Base-by-base conservation (phyloP, 2,797 vertebrate species). In the Microcaecilia unicolor region DNA sequence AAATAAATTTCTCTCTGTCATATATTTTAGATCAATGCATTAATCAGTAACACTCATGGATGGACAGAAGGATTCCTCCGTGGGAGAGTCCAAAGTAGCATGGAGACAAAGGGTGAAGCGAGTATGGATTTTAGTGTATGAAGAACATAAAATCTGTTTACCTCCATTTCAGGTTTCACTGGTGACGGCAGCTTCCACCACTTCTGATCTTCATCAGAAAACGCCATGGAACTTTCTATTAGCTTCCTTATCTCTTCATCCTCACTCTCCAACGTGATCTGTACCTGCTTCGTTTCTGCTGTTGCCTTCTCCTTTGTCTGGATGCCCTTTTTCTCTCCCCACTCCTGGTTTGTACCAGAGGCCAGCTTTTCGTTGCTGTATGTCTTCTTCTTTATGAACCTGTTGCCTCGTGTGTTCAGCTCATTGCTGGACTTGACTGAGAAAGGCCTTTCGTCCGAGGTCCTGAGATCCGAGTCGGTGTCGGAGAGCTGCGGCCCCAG, bases 231-330 rank as follows among this genome's bases (percentile, higher is more conserved):
- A 22, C 61, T 74, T 34, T 72, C 74, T 9, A 80, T 43, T 33
- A 83, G 11, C 23, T 41, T 67, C 39, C 27, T 73, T 62, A 80
- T 65, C 28, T 86, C 82, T 29, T 90, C 84, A 41, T 87, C 80
- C 22, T 86, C 84, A 3, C 83, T 87, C 34, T 82, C 83, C 28
- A 79, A 34, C 34, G 29, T 60, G 5, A 65, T n/a, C n/a, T n/a
- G n/a, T n/a, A n/a, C 54, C 4, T 23, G 33, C 6, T 41, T 46
- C 31, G 46, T 16, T 17, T 28, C 6, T 1, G 1, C 2, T 25
- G 27, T 1, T 2, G 4, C 33, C 14, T 4, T 38, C 28, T 12
- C 4, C 5, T 22, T 28, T 2, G 14, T 24, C 2, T n/a, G 58
- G 25, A 3, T 9, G 10, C 6, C 32, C 15, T 15, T 8, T 15